Base-by-base conservation (phyloP, 1,140 invertebrate species). In the Meloidogyne floridensis region DNA sequence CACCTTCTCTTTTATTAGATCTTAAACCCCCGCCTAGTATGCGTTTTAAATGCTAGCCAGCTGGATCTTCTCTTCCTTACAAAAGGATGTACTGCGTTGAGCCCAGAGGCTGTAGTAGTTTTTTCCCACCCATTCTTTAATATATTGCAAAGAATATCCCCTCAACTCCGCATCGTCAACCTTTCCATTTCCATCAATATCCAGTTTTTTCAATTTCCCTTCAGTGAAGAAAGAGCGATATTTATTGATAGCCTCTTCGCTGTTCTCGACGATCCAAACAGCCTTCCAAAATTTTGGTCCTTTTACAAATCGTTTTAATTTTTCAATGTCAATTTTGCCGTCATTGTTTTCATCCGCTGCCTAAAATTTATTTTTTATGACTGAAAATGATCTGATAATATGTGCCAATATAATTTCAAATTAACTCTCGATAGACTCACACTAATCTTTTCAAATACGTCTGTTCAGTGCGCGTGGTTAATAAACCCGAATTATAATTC, bases 241-340 rank as follows among this genome's bases (percentile, higher is more conserved):
- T 65, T n/a, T 65, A n/a, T 65, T 65, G 15, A 65, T 65, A 3
- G 56, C 56, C 56, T 65, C 56, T 65, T 65, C 15, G 15, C 56
- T 65, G 4, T 65, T 65, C 1, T 65, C 56, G 10, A 65, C 56
- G 4, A 65, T 15, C 56, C 56, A 65, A 65, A 65, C 56, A 65
- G 56, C 56, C n/a, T 65, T 65, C 56, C 56, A 65, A 65, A 65
- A 65, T 65, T 65, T 65, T 65, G 56, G 56, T n/a, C 56, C 56
- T n/a, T 65, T n/a, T n/a, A 65, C 56, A 65, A 65, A 65, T 65
- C 56, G 15, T n/a, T 65, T 65, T n/a, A 65, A n/a, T n/a, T 65
- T 15, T 3, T 65, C 56, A 13, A 65, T 65, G 15, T 65, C 56
- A n/a, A 65, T 65, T 3, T 15, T n/a, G 9, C 56, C 56, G n/a